Evolutionary conservation across 2,113 vertebrate species (phyloP), one percentile per base, ranked within the genome.

Genomic region (Oxygymnocypris stewartii): DNA sequence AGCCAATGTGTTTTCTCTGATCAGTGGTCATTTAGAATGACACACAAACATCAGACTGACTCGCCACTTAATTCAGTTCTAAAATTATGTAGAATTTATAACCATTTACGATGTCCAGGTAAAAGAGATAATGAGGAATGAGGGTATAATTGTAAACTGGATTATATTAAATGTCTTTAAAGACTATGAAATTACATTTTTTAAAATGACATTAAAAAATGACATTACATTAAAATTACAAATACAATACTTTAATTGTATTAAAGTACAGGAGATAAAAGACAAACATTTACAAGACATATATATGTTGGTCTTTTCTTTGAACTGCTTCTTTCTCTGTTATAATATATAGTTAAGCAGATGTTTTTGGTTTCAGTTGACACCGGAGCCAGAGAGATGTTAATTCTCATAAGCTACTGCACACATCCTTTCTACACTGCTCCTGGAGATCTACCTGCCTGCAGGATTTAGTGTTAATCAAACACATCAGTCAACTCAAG

Each of bases 1-100:
- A 92, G 87, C 82, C 90, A 86, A 78, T 80, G 81, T 92, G 88
- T 90, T 83, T 84, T 81, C 85, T 88, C 76, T 88, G 87, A 42
- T 37, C 49, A 11, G 67, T 74, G 84, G 90, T 85, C 85, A 86
- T 90, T 57, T 8, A 47, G 71, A 31, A 42, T 31, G 61, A 82
- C 25, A 86, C 42, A 59, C 35, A 83, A 59, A 11, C 13, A 69
- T 67, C 10, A 54, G 31, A 25, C 2, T 67, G 59, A 73, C 42
- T 49, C 4, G 8, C 16, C 40, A 49, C 6, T 63, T 81, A 47
- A 85, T 85, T 65, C 47, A 65, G 75, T 10, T 51, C 40, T 9
- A 49, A 76, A 76, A 47, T 76, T 8, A 76, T 47, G 42, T 14
- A 5, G 23, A 75, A 75, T 42, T 75, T 23, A 42, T 42, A 73